Base-by-base conservation (phyloP, 2,888 invertebrate species). In the Xestobium rufovillosum region DNA sequence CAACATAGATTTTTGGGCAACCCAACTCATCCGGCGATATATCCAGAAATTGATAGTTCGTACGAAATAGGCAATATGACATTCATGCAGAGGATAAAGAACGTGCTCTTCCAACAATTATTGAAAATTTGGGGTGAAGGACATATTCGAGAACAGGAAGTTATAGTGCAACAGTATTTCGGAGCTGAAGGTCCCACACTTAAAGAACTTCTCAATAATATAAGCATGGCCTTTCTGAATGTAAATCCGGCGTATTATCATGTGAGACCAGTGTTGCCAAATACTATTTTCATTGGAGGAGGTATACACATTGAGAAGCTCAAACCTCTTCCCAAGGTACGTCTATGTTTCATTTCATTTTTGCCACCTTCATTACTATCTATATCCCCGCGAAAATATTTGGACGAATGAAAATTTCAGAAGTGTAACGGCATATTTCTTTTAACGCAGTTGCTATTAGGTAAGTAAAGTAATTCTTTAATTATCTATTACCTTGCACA, bases 1-100 rank as follows among this genome's bases (percentile, higher is more conserved):
- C 43, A 43, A 1, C 51, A 55, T 35, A 50, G 53, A 17, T 31
- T 47, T 1, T 40, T 57, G 10, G 57, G 55, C 6, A 56, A 54
- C 41, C 53, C 53, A 4, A 42, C 47, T 8, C 53, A 58, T 45
- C 57, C 59, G 0, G 35, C 59, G 2, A 39, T 59, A 27, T 51
- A 53, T 16, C 58, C 61, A 6, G 53, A 56, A 31, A 32, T 50
- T 3, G 42, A 51, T 10, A 33, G 50, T 3, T 43, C 49, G 2
- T 51, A 40, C 34, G 35, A 41, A 6, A n/a, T n/a, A n/a, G 43
- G 42, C 14, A 27, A 38, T 8, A 45, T 53, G 43, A 50, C 27
- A 4, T 52, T 55, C 27, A 29, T 31, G 10, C 40, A 56, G 26
- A 37, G 54, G 1, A 1, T 52, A 9, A 8, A 45, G 12, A 50